phyloP scores from a whole-genome alignment of 1,140 invertebrate species.

The silkworm (Bombyx mori) region ASM3026992v2 NC_085124.1:9050501-9051000 shows the following conservation, averaged over 20 bases:
- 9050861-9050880: constrained; percentile 33
- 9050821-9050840: constrained; percentile 48
- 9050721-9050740: constrained; percentile 63
- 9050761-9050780: constrained; percentile 68
- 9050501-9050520: constrained; percentile 60
- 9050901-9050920: constrained; percentile 37
- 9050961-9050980: constrained; percentile 69
- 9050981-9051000: constrained; percentile 41
- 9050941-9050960: constrained; percentile 63
- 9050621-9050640: constrained; percentile 71
- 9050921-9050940: constrained; percentile 58
- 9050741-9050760: constrained; percentile 54
- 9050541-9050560: constrained; percentile 63
- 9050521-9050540: constrained; percentile 67
- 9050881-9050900: constrained; percentile 43
- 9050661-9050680: constrained; percentile 55
- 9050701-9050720: constrained; percentile 48
- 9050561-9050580: constrained; percentile 47
- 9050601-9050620: constrained; percentile 71
- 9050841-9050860: constrained; percentile 26
- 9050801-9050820: constrained; percentile 45
- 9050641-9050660: constrained; percentile 70
- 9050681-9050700: constrained; percentile 16
- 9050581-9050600: constrained; percentile 65
- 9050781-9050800: constrained; percentile 64